These are phyloP conservation scores for Spongilla lacustris DNA, from an alignment of 37 sponge, comb jelly and placozoan species.

Conservation along the genomic window DNA sequence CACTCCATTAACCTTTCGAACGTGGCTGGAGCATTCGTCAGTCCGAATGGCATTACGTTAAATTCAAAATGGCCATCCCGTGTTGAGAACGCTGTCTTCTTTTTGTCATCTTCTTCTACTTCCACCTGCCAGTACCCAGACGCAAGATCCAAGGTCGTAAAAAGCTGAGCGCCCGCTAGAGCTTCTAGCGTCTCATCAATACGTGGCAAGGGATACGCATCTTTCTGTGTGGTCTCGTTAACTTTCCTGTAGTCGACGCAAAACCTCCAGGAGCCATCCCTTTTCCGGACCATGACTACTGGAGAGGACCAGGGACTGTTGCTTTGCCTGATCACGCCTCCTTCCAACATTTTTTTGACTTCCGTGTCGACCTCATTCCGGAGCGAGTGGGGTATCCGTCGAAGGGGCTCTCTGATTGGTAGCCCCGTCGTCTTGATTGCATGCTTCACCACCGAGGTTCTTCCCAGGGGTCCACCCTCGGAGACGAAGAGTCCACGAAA, in stretches of 20 bases:
- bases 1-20: constrained; percentile 35
- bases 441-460: constrained; percentile 27
- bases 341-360: constrained; percentile 16
- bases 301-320: constrained; percentile 34
- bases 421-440: constrained; percentile 8
- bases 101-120: constrained; percentile 9
- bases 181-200: constrained; percentile 21
- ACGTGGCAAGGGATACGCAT: constrained; percentile 21
- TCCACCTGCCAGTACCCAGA: constrained; percentile 31
- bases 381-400: constrained; percentile 13
- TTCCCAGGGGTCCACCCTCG: constrained; percentile 11
- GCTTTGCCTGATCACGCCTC: constrained; percentile 12
- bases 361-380: constrained; percentile 16
- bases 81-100: constrained; percentile 25
- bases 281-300: constrained; percentile 35
- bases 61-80: constrained; percentile 28
- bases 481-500: constrained; percentile 7
- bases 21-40: constrained; percentile 19
- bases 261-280: constrained; percentile 36
- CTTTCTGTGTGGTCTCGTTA: constrained; percentile 34
- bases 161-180: constrained; percentile 17
- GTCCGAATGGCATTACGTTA: constrained; percentile 40
- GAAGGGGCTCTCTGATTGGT: constrained; percentile 15
- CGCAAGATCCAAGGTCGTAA: constrained; percentile 27
- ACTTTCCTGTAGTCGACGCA: constrained; percentile 36